Conservation (phyloP, 2,888 invertebrate species). For the Patella ulyssiponensis region DNA sequence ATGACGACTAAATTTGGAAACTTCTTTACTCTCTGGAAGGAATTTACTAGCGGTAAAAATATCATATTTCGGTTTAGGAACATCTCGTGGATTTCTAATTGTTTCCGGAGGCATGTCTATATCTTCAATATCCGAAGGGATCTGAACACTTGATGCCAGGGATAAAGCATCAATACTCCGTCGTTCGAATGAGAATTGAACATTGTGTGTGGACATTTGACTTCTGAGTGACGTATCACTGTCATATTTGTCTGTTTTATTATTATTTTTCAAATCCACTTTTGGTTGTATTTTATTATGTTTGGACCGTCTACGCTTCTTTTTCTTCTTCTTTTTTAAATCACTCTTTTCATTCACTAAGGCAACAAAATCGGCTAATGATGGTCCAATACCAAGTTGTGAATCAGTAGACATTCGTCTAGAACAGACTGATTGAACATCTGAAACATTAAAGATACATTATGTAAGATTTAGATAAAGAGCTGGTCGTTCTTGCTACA, state of each 20-base stretch:
- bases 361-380: conserved; percentile 36
- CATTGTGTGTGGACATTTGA: conserved; percentile 51
- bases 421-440: conserved; percentile 50
- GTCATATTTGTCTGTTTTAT: conserved; percentile 41
- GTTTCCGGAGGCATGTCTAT: not conserved
- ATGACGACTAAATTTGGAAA: not conserved
- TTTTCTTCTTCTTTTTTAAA: conserved; percentile 48
- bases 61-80: not conserved
- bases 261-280: conserved; percentile 38
- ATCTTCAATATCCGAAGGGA: not conserved
- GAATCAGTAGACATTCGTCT: conserved; percentile 89
- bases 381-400: conserved; percentile 73
- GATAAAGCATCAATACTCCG: conserved; percentile 41
- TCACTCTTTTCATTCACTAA: conserved; percentile 41
- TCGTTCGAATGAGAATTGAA: conserved; percentile 45
- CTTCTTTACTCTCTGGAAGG: not conserved
- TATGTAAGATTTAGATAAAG: too few relatives aligned
- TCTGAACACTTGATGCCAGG: conserved; percentile 32
- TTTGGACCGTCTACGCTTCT: conserved; percentile 55
- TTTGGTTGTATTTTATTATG: conserved; percentile 44
- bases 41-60: conserved; percentile 1
- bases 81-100: not conserved
- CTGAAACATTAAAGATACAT: conserved; percentile 34
- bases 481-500: too few relatives aligned
- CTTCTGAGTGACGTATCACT: conserved; percentile 60